A percentile compares a stretch with the other conserved stretches of the same genome.
phyloP scores from a whole-genome alignment of 2,888 invertebrate genomes.

The Melinaea menophilus region DNA sequence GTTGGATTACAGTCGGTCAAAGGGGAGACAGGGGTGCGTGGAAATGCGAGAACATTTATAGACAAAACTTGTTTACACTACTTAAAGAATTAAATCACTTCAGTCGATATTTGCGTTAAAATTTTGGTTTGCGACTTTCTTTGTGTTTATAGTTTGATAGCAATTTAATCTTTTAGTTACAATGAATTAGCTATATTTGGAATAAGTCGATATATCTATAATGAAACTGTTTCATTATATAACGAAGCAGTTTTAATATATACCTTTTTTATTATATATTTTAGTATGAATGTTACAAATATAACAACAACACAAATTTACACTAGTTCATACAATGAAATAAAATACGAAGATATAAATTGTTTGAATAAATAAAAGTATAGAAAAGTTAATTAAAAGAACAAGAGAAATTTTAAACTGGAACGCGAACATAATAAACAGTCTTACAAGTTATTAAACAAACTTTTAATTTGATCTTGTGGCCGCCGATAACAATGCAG shows the following conservation, averaged over 20 bases:
- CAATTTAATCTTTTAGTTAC: slow-evolving; percentile 18
- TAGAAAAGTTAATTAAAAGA: slow-evolving; percentile 12
- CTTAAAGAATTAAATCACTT: slow-evolving; percentile 70
- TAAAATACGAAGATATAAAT: too few species aligned
- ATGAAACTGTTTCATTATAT: too few species aligned
- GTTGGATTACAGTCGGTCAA: slow-evolving; percentile 41
- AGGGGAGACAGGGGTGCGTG: slow-evolving; percentile 44
- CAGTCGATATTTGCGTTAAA: slow-evolving; percentile 50
- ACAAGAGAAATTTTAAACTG: slow-evolving; percentile 45
- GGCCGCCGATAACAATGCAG: slow-evolving; percentile 66
- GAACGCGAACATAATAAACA: slow-evolving; percentile 43
- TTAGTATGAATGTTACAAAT: too few species aligned
- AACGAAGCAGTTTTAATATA: too few species aligned
- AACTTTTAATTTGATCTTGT: slow-evolving; percentile 69
- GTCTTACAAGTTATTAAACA: slow-evolving; percentile 57
- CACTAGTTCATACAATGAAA: too few species aligned
- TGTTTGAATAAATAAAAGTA: too few species aligned
- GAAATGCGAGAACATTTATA: slow-evolving; percentile 47
- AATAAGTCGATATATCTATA: too few species aligned
- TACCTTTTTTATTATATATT: too few species aligned
- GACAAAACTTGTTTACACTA: slow-evolving; percentile 71
- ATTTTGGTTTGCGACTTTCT: slow-evolving; percentile 13
- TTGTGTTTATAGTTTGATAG: background rate
- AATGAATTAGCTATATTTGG: background rate
- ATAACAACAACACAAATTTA: too few species aligned